phyloP scores from a whole-genome alignment of 2,888 invertebrate species.

The Scotopteryx bipunctaria region DNA sequence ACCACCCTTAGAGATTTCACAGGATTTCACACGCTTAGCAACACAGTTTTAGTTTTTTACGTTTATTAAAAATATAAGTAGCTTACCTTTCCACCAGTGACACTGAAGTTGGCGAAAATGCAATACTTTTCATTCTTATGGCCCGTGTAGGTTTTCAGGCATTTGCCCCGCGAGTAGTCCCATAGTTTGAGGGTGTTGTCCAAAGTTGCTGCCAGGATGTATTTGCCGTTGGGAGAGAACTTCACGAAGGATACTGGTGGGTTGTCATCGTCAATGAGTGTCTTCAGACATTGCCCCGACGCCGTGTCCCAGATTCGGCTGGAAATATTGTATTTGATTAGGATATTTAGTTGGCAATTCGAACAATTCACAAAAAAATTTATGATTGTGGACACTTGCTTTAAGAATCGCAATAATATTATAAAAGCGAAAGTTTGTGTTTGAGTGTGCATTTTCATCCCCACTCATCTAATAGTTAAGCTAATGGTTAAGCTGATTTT shows the following conservation, averaged over 20 bases:
- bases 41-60: too few species aligned
- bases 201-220: constrained; percentile 98
- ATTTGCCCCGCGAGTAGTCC: constrained; percentile 99
- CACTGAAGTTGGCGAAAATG: constrained; percentile 99
- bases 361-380: too few species aligned
- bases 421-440: neutral
- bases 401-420: neutral
- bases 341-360: too few species aligned
- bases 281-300: constrained; percentile 99
- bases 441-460: too few species aligned
- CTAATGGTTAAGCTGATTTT: too few species aligned
- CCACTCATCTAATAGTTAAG: too few species aligned
- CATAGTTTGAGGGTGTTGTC: constrained; percentile 99
- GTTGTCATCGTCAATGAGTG: constrained; percentile 99
- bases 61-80: too few species aligned
- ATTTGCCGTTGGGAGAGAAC: constrained; percentile 99
- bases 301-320: constrained; percentile 99
- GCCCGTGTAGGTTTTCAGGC: constrained; percentile 98
- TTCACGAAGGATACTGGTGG: constrained; percentile 99
- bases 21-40: too few species aligned
- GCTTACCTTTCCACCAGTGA: constrained; percentile 98
- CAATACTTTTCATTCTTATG: constrained; percentile 99
- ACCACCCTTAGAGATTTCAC: too few species aligned
- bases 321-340: constrained; percentile 47
- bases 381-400: too few species aligned